These are phyloP conservation scores for Epizoanthus ramosus DNA, from an alignment of 92 coral and sea anemone species.

Conservation along the genomic window DNA sequence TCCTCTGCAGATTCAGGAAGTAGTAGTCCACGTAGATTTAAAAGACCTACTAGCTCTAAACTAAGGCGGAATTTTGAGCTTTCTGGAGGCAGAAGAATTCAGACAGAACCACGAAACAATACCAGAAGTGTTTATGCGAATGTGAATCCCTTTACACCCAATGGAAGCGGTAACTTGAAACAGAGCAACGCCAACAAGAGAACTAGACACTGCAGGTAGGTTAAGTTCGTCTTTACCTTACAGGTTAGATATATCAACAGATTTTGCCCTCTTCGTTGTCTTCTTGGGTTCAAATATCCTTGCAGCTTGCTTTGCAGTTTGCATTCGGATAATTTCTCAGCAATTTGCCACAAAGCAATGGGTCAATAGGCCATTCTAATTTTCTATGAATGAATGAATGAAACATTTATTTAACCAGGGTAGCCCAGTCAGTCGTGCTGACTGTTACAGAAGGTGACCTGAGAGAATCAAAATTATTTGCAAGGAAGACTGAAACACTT, in stretches of 20 bases:
- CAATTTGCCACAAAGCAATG: too few species aligned
- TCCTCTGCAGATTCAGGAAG: constrained; percentile 56
- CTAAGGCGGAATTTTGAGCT: constrained; percentile 67
- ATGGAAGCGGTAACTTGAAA: constrained; percentile 69
- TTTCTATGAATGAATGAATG: too few species aligned
- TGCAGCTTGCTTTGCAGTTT: too few species aligned
- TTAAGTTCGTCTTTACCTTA: neutral
- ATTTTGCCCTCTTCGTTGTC: too few species aligned
- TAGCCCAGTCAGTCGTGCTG: too few species aligned
- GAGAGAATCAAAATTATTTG: too few species aligned
- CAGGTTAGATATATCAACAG: neutral
- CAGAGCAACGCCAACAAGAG: constrained; percentile 67
- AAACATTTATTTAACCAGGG: too few species aligned
- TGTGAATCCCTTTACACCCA: constrained; percentile 97
- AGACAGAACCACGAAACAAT: constrained; percentile 75
- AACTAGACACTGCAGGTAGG: constrained; percentile 73
- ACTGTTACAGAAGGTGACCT: too few species aligned
- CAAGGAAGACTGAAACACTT: too few species aligned
- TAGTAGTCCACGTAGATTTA: constrained; percentile 54
- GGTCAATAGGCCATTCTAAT: too few species aligned
- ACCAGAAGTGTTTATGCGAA: constrained; percentile 84
- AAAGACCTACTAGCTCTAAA: constrained; percentile 71
- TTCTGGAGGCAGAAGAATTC: constrained; percentile 58
- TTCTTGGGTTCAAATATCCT: too few species aligned
- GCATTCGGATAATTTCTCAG: too few species aligned